Conservation (phyloP, 1,140 invertebrate species). For the Leptonema lineaticorne region DNA sequence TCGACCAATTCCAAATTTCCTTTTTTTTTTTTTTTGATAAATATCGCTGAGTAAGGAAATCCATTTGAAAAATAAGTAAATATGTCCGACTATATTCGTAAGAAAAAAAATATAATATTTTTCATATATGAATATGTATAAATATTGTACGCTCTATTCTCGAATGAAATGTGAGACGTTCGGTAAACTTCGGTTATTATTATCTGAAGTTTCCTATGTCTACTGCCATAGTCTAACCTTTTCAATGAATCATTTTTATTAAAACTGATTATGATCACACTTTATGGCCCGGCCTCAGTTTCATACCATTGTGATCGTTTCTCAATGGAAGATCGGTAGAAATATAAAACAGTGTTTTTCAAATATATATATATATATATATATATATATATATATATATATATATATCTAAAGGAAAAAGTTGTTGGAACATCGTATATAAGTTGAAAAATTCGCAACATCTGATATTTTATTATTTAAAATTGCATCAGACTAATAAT, state of each 20-base stretch:
- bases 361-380: too few species aligned
- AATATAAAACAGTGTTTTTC: not conserved
- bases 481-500: too few species aligned
- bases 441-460: too few species aligned
- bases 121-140: not conserved
- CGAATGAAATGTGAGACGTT: slow-evolving; percentile 21
- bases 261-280: slow-evolving; percentile 36
- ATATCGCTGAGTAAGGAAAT: too few species aligned
- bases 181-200: slow-evolving; percentile 13
- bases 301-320: slow-evolving; percentile 35
- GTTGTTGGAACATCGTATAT: too few species aligned
- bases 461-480: too few species aligned
- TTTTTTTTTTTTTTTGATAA: too few species aligned
- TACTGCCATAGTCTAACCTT: slow-evolving; percentile 34
- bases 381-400: too few species aligned
- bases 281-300: slow-evolving; percentile 30
- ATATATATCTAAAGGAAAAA: too few species aligned
- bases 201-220: slow-evolving; percentile 31
- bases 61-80: too few species aligned
- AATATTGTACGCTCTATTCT: not conserved
- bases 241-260: slow-evolving; percentile 42
- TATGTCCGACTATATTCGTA: not conserved
- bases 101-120: too few species aligned
- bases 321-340: slow-evolving; percentile 24
- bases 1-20: too few species aligned